Evolutionary conservation across 2,888 invertebrate species (phyloP).

Genomic region (Leptarthrus brevirostris): DNA sequence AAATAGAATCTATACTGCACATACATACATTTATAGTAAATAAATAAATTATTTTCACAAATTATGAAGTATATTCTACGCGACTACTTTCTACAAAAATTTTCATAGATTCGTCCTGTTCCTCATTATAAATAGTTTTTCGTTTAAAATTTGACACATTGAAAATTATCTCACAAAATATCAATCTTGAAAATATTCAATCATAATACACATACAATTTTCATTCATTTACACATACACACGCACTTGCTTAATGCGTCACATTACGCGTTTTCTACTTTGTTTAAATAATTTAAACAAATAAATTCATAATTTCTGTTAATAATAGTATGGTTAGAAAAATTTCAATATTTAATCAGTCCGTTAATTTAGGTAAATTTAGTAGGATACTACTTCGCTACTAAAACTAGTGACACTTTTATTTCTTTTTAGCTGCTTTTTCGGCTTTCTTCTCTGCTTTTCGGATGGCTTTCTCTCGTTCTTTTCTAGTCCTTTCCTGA

Average conservation of each 20-base stretch:
- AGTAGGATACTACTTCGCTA: constrained; percentile 22
- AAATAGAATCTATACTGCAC: constrained; percentile 6
- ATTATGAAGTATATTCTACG: constrained; percentile 6
- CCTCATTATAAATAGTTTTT: background rate
- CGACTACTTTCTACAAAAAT: constrained; percentile 14
- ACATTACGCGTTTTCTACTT: background rate
- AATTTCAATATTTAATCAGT: constrained; percentile 42
- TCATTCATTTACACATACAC: background rate
- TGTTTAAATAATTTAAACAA: constrained; percentile 25
- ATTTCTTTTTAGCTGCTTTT: constrained; percentile 75
- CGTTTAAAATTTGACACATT: constrained; percentile 36
- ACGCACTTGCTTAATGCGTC: constrained; percentile 6
- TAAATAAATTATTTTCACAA: constrained; percentile 31
- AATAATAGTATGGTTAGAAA: constrained; percentile 37
- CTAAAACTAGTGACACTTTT: constrained; percentile 52
- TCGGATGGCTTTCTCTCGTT: constrained; percentile 84
- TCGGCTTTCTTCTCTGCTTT: constrained; percentile 86
- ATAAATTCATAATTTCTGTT: constrained; percentile 32
- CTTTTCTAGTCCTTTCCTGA: constrained; percentile 86
- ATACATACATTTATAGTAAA: constrained; percentile 20
- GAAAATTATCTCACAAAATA: background rate
- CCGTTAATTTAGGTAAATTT: constrained; percentile 43
- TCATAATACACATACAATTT: background rate
- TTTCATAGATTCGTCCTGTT: background rate
- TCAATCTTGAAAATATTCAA: background rate